phyloP scores from a whole-genome alignment of 1,140 invertebrate species.

The Protaetia brevitarsis region DNA sequence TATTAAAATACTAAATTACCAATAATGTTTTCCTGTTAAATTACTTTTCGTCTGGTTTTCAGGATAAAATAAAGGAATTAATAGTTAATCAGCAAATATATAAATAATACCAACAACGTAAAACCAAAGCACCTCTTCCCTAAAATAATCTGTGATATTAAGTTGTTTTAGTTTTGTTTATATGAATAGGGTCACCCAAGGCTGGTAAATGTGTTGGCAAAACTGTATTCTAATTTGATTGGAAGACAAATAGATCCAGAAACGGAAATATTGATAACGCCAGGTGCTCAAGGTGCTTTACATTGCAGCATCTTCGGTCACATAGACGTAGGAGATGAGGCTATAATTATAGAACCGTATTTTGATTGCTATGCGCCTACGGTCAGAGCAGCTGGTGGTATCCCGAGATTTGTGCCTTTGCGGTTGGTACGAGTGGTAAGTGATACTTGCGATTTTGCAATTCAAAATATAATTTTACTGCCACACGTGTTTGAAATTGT shows the following conservation, averaged over 20 bases:
- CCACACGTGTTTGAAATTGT: too few species aligned
- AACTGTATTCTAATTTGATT: slow-evolving; percentile 80
- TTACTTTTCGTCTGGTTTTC: too few species aligned
- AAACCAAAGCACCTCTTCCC: too few species aligned
- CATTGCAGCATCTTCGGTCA: slow-evolving; percentile 78
- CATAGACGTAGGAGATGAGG: slow-evolving; percentile 81
- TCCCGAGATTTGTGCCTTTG: slow-evolving; percentile 83
- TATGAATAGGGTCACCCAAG: slow-evolving; percentile 54
- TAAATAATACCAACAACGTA: too few species aligned
- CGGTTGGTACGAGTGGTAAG: slow-evolving; percentile 51
- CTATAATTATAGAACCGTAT: slow-evolving; percentile 96
- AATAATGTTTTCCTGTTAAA: too few species aligned
- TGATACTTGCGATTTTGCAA: too few species aligned
- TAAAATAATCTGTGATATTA: too few species aligned
- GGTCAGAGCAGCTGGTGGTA: slow-evolving; percentile 81
- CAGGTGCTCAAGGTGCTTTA: slow-evolving; percentile 91
- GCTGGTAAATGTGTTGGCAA: slow-evolving; percentile 78
- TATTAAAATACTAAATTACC: too few species aligned
- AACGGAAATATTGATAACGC: slow-evolving; percentile 80
- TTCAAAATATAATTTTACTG: too few species aligned
- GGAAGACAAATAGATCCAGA: slow-evolving; percentile 58
- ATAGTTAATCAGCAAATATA: too few species aligned
- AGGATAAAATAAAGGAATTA: too few species aligned
- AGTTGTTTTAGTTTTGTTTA: neutral
- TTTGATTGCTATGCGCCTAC: slow-evolving; percentile 97